Base-by-base conservation (phyloP, 2,797 vertebrate genomes). In the Sitta carolinensis region DNA sequence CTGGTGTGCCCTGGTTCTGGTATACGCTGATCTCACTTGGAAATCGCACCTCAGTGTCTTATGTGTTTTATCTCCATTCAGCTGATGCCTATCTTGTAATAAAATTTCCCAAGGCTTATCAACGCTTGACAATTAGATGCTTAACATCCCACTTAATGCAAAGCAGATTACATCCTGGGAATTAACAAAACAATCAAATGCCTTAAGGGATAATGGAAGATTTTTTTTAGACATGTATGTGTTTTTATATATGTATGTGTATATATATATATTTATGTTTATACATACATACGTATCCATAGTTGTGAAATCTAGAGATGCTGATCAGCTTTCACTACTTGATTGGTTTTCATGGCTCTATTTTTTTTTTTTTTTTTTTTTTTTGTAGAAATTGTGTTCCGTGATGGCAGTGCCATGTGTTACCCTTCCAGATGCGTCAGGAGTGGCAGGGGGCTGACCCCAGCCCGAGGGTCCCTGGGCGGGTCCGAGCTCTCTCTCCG, bases 61-160 rank as follows among this genome's bases (percentile, higher is more conserved):
- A 86, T 34, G 79, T 45, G 62, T 84, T 96, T 94, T 93, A 94
- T 89, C 86, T 90, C 77, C 45, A 4, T 95, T 95, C 90, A 94
- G 86, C 78, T 94, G 87, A 95, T 95, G 94, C 84, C 72, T 96
- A 91, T 94, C 95, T 93, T 55, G 58, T 43, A 61, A 74, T 72
- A 88, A 79, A 87, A 79, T 96, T 97, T 93, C 95, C 73, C 92
- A 94, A 82, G 91, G 68, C 36, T 95, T 96, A 97, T 96, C 96
- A 95, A 93, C 69, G 26, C 90, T 92, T 93, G 62, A 92, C 91
- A 93, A 87, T 93, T 95, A 94, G 87, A 89, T 73, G 72, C 88
- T 95, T 94, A 92, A 95, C 84, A 90, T 90, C 93, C 89, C 74
- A 94, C 91, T 89, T 91, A 94, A 94, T 96, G 94, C 95, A 96